phyloP scores from a whole-genome alignment of 2,888 invertebrate species.

The Lycocerus yunnanus region DNA sequence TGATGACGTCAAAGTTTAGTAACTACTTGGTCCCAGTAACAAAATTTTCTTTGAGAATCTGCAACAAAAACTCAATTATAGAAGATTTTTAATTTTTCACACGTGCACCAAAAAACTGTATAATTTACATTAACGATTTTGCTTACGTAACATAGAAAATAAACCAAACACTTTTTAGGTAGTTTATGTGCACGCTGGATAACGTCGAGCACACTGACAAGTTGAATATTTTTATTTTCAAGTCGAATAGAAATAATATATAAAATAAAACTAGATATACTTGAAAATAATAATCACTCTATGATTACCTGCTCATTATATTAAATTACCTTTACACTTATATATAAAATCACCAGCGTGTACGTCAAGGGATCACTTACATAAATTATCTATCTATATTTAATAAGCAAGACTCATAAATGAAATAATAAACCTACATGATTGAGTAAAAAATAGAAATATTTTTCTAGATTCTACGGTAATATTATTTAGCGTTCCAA shows the following conservation, averaged over 20 bases:
- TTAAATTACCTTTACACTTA: not conserved
- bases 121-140: not conserved
- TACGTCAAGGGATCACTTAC: not conserved
- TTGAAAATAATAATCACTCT: not conserved
- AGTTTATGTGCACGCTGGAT: not conserved
- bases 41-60: not conserved
- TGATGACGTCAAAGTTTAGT: slow-evolving; percentile 18
- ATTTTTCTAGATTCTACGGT: not conserved
- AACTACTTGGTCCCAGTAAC: not conserved
- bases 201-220: not conserved
- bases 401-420: not conserved
- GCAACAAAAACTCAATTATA: not conserved
- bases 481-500: not conserved
- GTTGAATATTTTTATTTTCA: not conserved
- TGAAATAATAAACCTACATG: not conserved
- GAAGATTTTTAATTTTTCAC: not conserved
- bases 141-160: not conserved
- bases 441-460: not conserved
- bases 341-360: not conserved
- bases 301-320: not conserved
- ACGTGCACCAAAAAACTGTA: not conserved
- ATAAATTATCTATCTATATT: not conserved
- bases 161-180: not conserved
- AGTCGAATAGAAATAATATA: not conserved
- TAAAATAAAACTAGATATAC: not conserved